Conservation (phyloP, 1,140 invertebrate species). For the Heliconius eleuchia region DNA sequence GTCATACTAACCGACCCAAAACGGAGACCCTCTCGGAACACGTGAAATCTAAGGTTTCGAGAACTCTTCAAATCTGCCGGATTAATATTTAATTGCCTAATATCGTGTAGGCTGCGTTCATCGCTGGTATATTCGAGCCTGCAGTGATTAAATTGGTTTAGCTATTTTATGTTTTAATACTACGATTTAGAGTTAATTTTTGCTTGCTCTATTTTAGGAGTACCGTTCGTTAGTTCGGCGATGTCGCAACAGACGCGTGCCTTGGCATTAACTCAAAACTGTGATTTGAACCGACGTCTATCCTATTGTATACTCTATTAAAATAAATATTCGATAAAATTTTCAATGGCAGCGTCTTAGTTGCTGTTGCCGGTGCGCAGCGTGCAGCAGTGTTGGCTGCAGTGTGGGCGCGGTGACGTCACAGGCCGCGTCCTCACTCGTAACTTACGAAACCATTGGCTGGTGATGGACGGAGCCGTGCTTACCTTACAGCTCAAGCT, state of each 20-base stretch:
- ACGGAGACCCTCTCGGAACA: slow-evolving; percentile 28
- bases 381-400: slow-evolving; percentile 38
- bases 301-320: slow-evolving; percentile 44
- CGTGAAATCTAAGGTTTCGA: slow-evolving; percentile 24
- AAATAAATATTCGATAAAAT: not conserved
- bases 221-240: slow-evolving; percentile 49
- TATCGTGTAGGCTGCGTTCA: slow-evolving; percentile 61
- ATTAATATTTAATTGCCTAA: slow-evolving; percentile 66
- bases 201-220: not conserved
- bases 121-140: slow-evolving; percentile 48
- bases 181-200: not conserved
- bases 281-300: slow-evolving; percentile 35
- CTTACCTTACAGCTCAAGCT: not conserved
- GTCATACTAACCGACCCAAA: slow-evolving; percentile 49
- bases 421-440: not conserved
- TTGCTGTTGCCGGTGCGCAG: slow-evolving; percentile 34
- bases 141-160: slow-evolving; percentile 5
- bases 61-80: slow-evolving; percentile 41
- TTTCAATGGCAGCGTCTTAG: slow-evolving; percentile 20
- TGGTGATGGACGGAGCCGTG: not conserved
- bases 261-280: slow-evolving; percentile 47
- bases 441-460: not conserved
- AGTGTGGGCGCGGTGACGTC: slow-evolving; percentile 8
- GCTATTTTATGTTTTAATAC: not conserved
- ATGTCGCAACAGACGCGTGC: slow-evolving; percentile 72